A percentile compares a stretch with the other conserved stretches of the same genome.
phyloP scores from a whole-genome alignment of 2,113 vertebrate genomes.

The Pelecanoides urinatrix region DNA sequence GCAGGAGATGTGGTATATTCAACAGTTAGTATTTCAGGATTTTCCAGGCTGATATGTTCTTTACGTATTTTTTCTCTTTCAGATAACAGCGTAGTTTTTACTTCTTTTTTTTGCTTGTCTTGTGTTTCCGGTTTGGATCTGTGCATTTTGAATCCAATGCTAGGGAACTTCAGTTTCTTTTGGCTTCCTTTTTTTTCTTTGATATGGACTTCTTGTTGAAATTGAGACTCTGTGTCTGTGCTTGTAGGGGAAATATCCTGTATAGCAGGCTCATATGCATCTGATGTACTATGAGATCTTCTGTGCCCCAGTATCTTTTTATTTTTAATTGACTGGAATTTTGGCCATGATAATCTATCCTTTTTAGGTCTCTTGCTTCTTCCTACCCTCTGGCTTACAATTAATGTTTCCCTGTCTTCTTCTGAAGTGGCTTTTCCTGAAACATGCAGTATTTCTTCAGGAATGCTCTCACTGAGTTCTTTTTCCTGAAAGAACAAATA shows the following conservation, averaged over 20 bases:
- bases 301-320: conserved; percentile 60
- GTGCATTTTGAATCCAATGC: conserved; percentile 63
- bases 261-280: conserved; percentile 60
- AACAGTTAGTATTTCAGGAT: neutral
- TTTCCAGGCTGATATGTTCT: neutral
- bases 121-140: conserved; percentile 50
- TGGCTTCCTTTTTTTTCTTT: conserved; percentile 24
- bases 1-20: neutral
- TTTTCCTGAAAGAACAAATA: conserved; percentile 32
- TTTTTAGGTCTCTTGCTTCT: conserved; percentile 65
- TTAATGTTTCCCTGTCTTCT: conserved; percentile 65
- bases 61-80: conserved; percentile 11
- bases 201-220: neutral
- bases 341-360: conserved; percentile 78
- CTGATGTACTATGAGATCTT: conserved; percentile 78
- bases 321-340: conserved; percentile 70
- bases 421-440: conserved; percentile 45
- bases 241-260: conserved; percentile 63
- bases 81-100: conserved; percentile 7
- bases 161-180: conserved; percentile 57
- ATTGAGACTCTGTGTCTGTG: conserved; percentile 68
- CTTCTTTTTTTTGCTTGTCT: conserved; percentile 45
- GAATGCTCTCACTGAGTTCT: conserved; percentile 39
- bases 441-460: conserved; percentile 11
- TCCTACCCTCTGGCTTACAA: conserved; percentile 50